Conservation (phyloP, 2,888 invertebrate species). For the Chrysolina americana region DNA sequence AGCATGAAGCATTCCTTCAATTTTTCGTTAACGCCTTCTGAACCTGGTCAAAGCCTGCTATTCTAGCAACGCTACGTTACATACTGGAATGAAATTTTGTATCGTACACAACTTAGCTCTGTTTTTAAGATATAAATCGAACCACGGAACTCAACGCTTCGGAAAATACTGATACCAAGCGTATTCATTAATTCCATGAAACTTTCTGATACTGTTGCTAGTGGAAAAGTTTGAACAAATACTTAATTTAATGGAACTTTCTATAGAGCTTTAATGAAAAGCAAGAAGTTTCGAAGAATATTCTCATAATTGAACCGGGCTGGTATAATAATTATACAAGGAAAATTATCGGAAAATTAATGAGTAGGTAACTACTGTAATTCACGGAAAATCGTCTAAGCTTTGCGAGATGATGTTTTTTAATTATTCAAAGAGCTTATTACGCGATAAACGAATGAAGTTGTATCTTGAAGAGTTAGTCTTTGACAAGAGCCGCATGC, state of each 20-base stretch:
- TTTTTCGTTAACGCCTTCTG: too few species aligned
- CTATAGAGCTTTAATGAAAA: constrained; percentile 27
- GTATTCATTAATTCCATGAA: constrained; percentile 8
- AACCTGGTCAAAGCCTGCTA: too few species aligned
- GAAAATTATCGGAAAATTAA: constrained; percentile 29
- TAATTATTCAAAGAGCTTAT: background rate
- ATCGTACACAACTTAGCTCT: too few species aligned
- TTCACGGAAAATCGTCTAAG: background rate
- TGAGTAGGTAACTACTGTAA: background rate
- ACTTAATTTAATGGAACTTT: constrained; percentile 33
- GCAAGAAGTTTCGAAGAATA: constrained; percentile 27
- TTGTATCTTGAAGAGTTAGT: too few species aligned
- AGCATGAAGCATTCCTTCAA: too few species aligned
- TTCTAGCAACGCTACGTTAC: too few species aligned
- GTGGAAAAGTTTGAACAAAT: constrained; percentile 27
- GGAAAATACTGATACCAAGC: too few species aligned
- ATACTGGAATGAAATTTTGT: too few species aligned
- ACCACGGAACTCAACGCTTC: too few species aligned
- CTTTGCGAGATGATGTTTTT: background rate
- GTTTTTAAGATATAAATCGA: background rate
- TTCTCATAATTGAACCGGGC: constrained; percentile 28
- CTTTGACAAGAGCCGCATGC: too few species aligned
- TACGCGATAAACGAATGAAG: too few species aligned
- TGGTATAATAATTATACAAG: constrained; percentile 28
- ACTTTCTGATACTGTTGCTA: constrained; percentile 33